These are phyloP conservation scores for Cryptotermes secundus DNA, from an alignment of 1,140 invertebrate genomes.

Conservation along the genomic window DNA sequence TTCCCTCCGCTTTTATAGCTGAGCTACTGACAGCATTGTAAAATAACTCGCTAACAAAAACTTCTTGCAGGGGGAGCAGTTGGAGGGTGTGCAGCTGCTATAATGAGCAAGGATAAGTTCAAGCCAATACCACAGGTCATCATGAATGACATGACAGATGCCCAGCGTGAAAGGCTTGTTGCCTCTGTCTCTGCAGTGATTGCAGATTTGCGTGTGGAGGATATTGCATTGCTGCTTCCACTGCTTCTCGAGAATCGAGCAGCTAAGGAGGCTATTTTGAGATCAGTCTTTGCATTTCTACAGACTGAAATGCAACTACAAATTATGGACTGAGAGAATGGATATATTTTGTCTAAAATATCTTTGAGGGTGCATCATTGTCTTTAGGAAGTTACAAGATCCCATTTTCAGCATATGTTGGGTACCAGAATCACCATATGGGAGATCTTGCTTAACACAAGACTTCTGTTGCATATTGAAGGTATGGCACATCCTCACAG, in stretches of 20 bases:
- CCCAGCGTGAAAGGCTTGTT: conserved; percentile 37
- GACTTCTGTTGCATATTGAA: no score
- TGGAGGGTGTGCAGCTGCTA: conserved; percentile 32
- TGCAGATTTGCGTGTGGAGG: conserved; percentile 35
- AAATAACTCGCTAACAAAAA: no score
- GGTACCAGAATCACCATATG: no score
- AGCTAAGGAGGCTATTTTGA: conserved; percentile 37
- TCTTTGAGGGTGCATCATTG: no score
- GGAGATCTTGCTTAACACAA: no score
- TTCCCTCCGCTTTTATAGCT: no score
- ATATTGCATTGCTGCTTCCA: conserved; percentile 34
- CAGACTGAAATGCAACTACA: conserved; percentile 37
- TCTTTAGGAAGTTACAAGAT: no score
- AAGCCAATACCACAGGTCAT: conserved; percentile 41
- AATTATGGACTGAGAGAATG: conserved; percentile 27
- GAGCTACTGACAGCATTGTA: no score
- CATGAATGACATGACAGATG: conserved; percentile 39
- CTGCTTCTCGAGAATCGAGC: conserved; percentile 36
- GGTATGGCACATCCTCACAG: no score
- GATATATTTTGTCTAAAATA: no score
- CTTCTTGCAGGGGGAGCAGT: conserved; percentile 39
- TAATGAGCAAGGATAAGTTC: conserved; percentile 38
- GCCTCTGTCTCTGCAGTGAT: conserved; percentile 36
- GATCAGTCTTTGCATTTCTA: conserved; percentile 38
- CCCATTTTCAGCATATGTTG: no score